Evolutionary conservation across 2,797 vertebrate genomes (phyloP), one percentile per base, ranked within the genome.

Genomic region (Phoebastria nigripes): DNA sequence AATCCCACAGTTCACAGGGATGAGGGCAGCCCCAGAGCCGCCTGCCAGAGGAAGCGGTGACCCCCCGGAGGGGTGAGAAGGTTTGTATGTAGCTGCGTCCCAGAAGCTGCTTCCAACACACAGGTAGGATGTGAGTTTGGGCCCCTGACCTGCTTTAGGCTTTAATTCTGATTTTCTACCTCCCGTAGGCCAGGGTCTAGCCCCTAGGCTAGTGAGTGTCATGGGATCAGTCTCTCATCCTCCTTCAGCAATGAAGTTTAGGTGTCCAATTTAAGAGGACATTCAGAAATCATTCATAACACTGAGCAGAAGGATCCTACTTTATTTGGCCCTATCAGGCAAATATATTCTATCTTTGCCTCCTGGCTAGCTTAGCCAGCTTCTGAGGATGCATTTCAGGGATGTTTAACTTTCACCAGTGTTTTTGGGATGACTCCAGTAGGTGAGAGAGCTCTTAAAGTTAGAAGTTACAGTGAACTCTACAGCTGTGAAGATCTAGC

Each of bases 51-150:
- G 16, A 62, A 51, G 2, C 2, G 0, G 4, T 39, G 55, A n/a
- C 39, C 70, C 35, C 13, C 3, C 9, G n/a, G 31, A 73, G 7
- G 14, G 4, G 2, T 81, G 52, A 59, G 17, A 78, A 84, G 25
- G 5, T 83, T 86, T 66, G 9, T 67, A 9, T 79, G 14, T 28
- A 62, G 28, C 12, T 93, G 12, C 4, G 8, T 22, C 29, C 20
- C 26, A 69, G 41, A 76, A 59, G 8, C 2, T 71, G 16, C 18
- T 79, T 84, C n/a, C 37, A 78, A 21, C 25, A 46, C 9, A 62
- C 3, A 4, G 1, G 8, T 14, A 54, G 22, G 41, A 54, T 39
- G 6, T 0, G 1, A 61, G 8, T 82, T 56, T 79, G 37, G 21
- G 15, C 2, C 25, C 8, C 29, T 2, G 7, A 29, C 4, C 11